Base-by-base conservation (phyloP, 1,140 invertebrate genomes). In the Gonioctena quinquepunctata region DNA sequence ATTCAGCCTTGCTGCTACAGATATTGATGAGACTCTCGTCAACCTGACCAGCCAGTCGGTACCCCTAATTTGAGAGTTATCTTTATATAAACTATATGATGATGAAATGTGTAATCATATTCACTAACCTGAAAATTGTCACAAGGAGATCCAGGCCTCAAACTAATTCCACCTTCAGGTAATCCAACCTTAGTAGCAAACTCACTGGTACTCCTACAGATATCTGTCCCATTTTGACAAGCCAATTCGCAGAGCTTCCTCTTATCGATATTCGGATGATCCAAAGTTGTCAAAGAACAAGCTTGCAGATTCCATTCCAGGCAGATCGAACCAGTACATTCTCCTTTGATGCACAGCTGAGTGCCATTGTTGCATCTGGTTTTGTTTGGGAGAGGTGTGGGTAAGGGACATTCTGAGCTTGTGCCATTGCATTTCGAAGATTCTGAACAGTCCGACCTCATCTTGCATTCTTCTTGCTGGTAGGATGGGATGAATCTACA, bases 241-340 rank as follows among this genome's bases (percentile, higher is more conserved):
- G 97, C 96, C 68, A 99, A 87, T 84, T 98, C 96, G 85, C 98
- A 99, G 60, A 99, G 87, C 79, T 92, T 93, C 79, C 91, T 88
- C 79, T 96, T 93, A 65, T 85, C 82, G 68, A 93, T 89, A 76
- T 94, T 93, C n/a, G 92, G 91, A 78, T 90, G 87, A 70, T 89
- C 87, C 72, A 90, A 88, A 54, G 94, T 95, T 2, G 95, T 96
- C n/a, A 98, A 88, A 85, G 98, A 99, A 82, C 98, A 99, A 80
- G 99, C 96, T 49, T 92, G 92, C 84, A 99, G 89, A 78, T 94
- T 93, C 90, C 96, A 97, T 78, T 94, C 92, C 63, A 96, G 87
- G 84, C 98, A 99, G 71, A 99, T 97, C 0, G 96, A 98, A 25
- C 96, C 96, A 26, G 91, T 90, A 83, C 98, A 99, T 75, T 97